Evolutionary conservation across 1,140 invertebrate species (phyloP).

Genomic region (Tetramorium parvispinum): DNA sequence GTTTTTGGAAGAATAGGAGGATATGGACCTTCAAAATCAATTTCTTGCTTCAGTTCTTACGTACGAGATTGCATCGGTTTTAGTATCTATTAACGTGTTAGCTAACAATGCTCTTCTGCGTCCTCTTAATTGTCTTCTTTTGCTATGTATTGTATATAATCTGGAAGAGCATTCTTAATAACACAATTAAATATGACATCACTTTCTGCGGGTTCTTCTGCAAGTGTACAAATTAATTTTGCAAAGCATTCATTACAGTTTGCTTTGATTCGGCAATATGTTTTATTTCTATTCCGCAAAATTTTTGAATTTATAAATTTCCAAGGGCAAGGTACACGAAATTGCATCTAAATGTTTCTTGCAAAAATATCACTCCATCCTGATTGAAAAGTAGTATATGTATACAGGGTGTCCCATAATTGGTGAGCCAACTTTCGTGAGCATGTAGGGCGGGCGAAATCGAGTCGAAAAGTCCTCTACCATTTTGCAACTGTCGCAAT

Average conservation of each 20-base stretch:
- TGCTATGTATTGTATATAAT: not conserved
- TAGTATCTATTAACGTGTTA: not conserved
- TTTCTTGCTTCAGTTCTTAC: not conserved
- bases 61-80: conserved; percentile 1
- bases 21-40: not conserved
- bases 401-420: too few relatives aligned
- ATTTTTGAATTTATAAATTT: too few relatives aligned
- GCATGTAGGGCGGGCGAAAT: too few relatives aligned
- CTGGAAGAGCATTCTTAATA: not conserved
- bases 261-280: not conserved
- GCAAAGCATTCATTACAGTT: not conserved
- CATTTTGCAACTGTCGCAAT: too few relatives aligned
- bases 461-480: too few relatives aligned
- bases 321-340: too few relatives aligned
- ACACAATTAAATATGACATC: not conserved
- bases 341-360: too few relatives aligned
- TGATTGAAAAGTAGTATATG: too few relatives aligned
- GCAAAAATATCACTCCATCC: too few relatives aligned
- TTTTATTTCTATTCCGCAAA: too few relatives aligned
- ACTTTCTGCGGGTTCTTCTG: not conserved
- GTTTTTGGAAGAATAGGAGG: not conserved
- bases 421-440: too few relatives aligned
- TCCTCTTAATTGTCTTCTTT: not conserved
- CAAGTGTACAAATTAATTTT: not conserved
- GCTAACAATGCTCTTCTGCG: not conserved